A percentile compares a stretch with the other conserved stretches of the same genome.
These are phyloP conservation scores for Danionella cerebrum DNA, from an alignment of 2,113 vertebrate genomes.

Conservation along the genomic window DNA sequence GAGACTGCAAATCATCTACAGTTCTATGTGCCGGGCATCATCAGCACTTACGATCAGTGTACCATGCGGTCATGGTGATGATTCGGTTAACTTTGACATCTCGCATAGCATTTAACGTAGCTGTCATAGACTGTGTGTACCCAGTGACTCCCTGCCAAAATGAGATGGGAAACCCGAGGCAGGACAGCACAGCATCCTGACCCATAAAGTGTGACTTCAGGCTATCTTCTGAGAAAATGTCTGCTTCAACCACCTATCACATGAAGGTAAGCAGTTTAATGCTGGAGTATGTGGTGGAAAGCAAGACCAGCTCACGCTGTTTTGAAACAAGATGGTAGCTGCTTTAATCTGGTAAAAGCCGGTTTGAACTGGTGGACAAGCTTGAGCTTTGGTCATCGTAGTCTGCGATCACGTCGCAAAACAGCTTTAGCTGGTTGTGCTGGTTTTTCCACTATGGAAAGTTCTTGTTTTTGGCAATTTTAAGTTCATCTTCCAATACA, in stretches of 20 bases:
- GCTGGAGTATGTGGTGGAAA: no score
- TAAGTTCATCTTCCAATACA: no score
- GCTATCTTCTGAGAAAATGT: slow-evolving; percentile 63
- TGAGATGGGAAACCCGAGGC: slow-evolving; percentile 65
- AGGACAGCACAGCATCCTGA: slow-evolving; percentile 68
- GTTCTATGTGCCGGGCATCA: neutral
- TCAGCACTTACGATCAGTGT: slow-evolving; percentile 65
- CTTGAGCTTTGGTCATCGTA: no score
- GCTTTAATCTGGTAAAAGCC: no score
- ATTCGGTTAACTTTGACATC: slow-evolving; percentile 57
- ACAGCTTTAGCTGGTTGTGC: no score
- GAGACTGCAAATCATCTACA: no score
- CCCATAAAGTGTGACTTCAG: slow-evolving; percentile 60
- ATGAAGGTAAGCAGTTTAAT: neutral
- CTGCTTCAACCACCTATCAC: slow-evolving; percentile 48
- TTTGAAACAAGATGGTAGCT: no score
- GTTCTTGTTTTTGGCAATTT: no score
- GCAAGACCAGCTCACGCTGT: no score
- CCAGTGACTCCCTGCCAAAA: slow-evolving; percentile 58
- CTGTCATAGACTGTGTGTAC: slow-evolving; percentile 61
- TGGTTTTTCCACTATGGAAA: no score
- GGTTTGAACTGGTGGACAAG: no score
- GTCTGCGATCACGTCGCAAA: no score
- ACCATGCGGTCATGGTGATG: slow-evolving; percentile 74
- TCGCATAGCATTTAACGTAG: slow-evolving; percentile 56